Conservation (phyloP, 2,797 vertebrate species). For the Enteromius radiatus region DNA sequence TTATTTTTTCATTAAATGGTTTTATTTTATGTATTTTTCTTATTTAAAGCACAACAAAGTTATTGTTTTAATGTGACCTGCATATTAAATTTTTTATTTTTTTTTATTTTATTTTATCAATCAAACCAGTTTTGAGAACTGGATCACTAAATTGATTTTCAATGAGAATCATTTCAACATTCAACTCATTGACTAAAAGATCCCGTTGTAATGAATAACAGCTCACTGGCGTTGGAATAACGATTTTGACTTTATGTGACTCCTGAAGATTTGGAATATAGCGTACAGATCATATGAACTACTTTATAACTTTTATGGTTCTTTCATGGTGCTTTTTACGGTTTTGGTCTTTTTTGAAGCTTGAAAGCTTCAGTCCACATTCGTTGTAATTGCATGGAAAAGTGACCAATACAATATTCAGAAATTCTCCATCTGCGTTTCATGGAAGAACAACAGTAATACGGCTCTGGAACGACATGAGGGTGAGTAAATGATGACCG, state of each 20-base stretch:
- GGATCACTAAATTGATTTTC: neutral
- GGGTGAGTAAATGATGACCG: neutral
- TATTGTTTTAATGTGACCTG: too few species aligned
- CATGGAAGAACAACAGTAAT: slow-evolving; percentile 1
- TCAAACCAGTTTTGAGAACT: neutral
- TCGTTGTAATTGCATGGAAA: slow-evolving; percentile 2
- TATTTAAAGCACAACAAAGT: too few species aligned
- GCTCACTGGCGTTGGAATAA: neutral
- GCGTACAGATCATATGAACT: neutral
- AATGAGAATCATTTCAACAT: neutral
- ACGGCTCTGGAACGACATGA: neutral
- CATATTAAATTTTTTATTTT: too few species aligned
- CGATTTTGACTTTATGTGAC: neutral
- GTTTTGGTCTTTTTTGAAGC: neutral
- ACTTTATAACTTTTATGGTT: neutral
- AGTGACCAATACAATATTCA: slow-evolving; percentile 8
- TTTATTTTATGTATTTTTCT: too few species aligned
- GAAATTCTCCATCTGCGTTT: neutral
- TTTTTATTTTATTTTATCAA: neutral
- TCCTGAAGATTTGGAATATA: slow-evolving; percentile 7
- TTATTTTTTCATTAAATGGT: too few species aligned
- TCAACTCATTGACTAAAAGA: neutral
- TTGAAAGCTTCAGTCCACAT: neutral
- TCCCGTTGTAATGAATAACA: neutral
- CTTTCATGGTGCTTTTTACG: neutral